Evolutionary conservation across 2,888 invertebrate species (phyloP).

Genomic region (Horisme vitalbata): DNA sequence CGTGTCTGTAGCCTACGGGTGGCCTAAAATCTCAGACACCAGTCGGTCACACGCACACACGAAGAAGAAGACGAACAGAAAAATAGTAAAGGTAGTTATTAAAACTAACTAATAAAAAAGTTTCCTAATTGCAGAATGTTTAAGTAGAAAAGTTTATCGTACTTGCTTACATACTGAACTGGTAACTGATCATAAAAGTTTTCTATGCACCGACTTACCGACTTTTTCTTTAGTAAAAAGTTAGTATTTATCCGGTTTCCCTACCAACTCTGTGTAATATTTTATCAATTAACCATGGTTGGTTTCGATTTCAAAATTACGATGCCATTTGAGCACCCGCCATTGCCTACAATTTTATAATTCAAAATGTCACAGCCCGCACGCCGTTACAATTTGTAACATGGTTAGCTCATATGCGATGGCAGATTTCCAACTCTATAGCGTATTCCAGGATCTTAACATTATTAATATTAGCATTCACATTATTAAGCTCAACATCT

Average conservation of each 20-base stretch:
- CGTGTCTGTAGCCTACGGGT: too few species aligned
- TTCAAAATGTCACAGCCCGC: conserved; percentile 56
- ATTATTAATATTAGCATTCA: conserved; percentile 28
- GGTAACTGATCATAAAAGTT: too few species aligned
- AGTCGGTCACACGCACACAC: too few species aligned
- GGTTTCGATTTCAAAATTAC: conserved; percentile 67
- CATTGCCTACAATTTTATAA: conserved; percentile 59
- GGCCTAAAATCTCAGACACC: too few species aligned
- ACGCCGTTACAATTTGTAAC: conserved; percentile 47
- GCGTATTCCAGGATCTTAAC: conserved; percentile 32
- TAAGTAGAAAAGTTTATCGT: too few species aligned
- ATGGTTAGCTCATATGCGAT: conserved; percentile 42
- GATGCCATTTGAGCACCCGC: conserved; percentile 60
- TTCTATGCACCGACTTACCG: not conserved
- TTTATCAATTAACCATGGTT: conserved; percentile 75
- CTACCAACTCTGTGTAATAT: conserved; percentile 55
- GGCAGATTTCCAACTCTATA: conserved; percentile 38
- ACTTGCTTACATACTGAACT: too few species aligned
- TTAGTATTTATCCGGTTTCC: too few species aligned
- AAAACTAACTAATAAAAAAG: too few species aligned
- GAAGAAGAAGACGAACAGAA: too few species aligned
- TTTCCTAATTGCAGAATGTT: too few species aligned
- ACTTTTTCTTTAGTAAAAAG: too few species aligned
- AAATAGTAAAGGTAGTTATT: too few species aligned
- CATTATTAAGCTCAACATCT: conserved; percentile 9